Percentiles rank a stretch among this genome's conserved stretches.
Conservation (phyloP, 2,888 invertebrate genomes). For the Xestobium rufovillosum region DNA sequence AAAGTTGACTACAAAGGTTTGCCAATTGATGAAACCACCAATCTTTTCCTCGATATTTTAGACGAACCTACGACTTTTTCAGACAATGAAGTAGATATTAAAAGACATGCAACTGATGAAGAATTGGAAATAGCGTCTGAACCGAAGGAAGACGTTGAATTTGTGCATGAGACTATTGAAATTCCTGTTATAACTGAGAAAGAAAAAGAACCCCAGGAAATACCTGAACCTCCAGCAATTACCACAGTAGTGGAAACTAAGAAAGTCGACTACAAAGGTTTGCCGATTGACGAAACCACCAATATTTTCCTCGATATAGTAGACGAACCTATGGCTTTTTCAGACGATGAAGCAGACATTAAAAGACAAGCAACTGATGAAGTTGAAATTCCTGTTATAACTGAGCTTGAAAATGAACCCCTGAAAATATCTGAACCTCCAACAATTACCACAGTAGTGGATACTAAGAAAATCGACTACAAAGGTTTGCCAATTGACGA, state of each 20-base stretch:
- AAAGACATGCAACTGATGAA: not conserved
- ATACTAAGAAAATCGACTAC: constrained; percentile 1
- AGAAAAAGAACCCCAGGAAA: constrained; percentile 1
- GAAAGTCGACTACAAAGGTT: constrained; percentile 20
- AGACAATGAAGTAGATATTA: constrained; percentile 1
- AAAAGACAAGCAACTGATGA: not conserved
- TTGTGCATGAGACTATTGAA: not conserved
- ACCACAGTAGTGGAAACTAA: not conserved
- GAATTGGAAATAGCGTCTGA: constrained; percentile 7
- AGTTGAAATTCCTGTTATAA: not conserved
- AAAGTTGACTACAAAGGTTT: constrained; percentile 3
- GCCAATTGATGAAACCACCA: constrained; percentile 8
- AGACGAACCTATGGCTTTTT: constrained; percentile 28
- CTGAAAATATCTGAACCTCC: constrained; percentile 1
- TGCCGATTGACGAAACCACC: constrained; percentile 30
- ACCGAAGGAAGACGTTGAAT: constrained; percentile 5
- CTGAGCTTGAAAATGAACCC: not conserved
- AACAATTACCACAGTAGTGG: not conserved
- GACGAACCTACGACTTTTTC: constrained; percentile 27
- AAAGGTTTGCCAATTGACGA: constrained; percentile 4
- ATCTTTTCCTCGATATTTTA: constrained; percentile 24
- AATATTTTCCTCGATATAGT: constrained; percentile 38
- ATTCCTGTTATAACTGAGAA: not conserved
- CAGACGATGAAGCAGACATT: constrained; percentile 26
- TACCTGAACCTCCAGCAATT: not conserved